Evolutionary conservation across 2,797 vertebrate genomes (phyloP).

Genomic region (Lophius americanus): DNA sequence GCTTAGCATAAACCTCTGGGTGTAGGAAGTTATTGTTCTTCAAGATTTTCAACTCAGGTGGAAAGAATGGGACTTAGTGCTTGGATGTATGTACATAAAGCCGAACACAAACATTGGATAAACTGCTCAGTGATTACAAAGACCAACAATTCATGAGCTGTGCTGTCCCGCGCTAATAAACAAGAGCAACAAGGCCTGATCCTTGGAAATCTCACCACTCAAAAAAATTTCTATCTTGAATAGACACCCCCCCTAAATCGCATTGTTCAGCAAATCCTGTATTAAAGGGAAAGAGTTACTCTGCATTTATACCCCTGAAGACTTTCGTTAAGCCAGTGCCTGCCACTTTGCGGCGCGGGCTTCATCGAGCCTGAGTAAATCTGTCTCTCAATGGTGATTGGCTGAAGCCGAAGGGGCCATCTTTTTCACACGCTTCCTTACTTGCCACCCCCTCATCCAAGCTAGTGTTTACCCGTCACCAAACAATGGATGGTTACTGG

Average conservation of each 20-base stretch:
- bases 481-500: constrained; percentile 83
- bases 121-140: constrained; percentile 69
- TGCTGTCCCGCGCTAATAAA: constrained; percentile 71
- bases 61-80: constrained; percentile 66
- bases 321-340: constrained; percentile 97
- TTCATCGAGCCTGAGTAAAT: constrained; percentile 80
- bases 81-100: constrained; percentile 39
- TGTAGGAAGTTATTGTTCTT: constrained; percentile 66
- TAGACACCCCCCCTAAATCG: constrained; percentile 93
- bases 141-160: constrained; percentile 67
- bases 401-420: constrained; percentile 74
- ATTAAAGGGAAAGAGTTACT: constrained; percentile 93
- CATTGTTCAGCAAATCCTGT: constrained; percentile 98
- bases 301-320: constrained; percentile 96
- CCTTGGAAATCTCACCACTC: constrained; percentile 73
- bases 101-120: constrained; percentile 73
- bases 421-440: constrained; percentile 77
- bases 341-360: constrained; percentile 85
- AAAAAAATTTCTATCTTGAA: constrained; percentile 85
- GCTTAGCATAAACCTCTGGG: constrained; percentile 38
- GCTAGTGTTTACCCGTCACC: constrained; percentile 82
- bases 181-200: constrained; percentile 79
- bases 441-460: constrained; percentile 46
- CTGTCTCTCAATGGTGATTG: constrained; percentile 71
- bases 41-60: constrained; percentile 42